Base-by-base conservation (phyloP, 2,888 invertebrate genomes). In the Diaperis boleti region DNA sequence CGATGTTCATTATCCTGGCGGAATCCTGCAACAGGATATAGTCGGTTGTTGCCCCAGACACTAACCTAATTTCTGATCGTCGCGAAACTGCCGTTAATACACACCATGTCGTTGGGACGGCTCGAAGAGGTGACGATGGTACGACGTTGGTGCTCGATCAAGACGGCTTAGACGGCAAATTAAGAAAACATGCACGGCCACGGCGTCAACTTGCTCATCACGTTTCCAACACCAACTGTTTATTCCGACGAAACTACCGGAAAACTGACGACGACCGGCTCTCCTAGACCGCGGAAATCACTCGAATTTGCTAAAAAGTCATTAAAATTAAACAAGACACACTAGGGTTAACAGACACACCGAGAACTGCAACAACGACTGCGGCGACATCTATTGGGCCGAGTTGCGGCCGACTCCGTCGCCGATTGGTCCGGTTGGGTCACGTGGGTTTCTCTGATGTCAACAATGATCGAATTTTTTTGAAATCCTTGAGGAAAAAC, bases 151-250 rank as follows among this genome's bases (percentile, higher is more conserved):
- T 35, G 10, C 29, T 44, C 55, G 44, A 31, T 31, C 11, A 52
- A 55, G 55, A 56, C 56, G 35, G 44, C 10, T 7, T 39, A 55
- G 55, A 56, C 56, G 35, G 44, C 10, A 45, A 56, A 56, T 76
- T 73, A 73, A 73, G 75, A 79, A 79, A 79, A 78, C 78, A 79
- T 78, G 77, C 77, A 57, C 64, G 74, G 79, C 78, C 79, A 79
- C 79, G 78, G 78, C 79, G 76, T 79, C 78, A 78, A 70, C 52
- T 26, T 47, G 45, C n/a, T 39, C 59, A 59, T 59, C 22, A 14
- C 47, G 57, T 45, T 35, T 8, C 11, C 8, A 18, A 39, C 54
- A 37, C 62, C 59, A 49, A 29, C 44, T 29, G n/a, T 39, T 35
- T 22, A 10, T 8, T 11, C 22, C 29, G 18, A 14, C 41, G 39